A percentile compares a stretch with the other conserved stretches of the same genome.
These are phyloP conservation scores for Chloromyia formosa DNA, from an alignment of 2,888 invertebrate species.

Conservation along the genomic window DNA sequence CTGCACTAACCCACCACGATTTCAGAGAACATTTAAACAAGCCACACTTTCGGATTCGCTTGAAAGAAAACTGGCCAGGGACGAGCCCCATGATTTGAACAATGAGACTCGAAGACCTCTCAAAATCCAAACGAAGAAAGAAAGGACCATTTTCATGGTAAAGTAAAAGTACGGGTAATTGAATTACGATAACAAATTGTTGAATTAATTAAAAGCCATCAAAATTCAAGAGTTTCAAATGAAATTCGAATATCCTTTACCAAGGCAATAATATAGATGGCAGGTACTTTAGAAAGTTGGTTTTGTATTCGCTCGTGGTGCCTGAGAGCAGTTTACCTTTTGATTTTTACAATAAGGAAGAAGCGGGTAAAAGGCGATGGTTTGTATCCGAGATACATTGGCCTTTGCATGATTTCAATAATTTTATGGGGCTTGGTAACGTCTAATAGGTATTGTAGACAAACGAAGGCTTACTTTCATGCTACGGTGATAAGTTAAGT, in stretches of 20 bases:
- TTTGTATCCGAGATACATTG: no score
- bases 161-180: conserved; percentile 33
- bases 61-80: background rate
- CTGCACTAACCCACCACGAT: background rate
- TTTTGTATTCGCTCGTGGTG: background rate
- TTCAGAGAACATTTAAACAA: background rate
- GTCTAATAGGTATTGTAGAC: no score
- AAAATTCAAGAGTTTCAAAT: conserved; percentile 16
- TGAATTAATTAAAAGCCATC: conserved; percentile 43
- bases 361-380: no score
- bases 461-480: no score
- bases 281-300: background rate
- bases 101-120: no score
- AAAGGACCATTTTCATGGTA: background rate
- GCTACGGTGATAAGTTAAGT: no score
- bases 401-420: no score
- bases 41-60: background rate
- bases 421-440: no score
- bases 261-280: conserved; percentile 13
- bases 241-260: conserved; percentile 32
- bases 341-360: background rate
- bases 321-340: background rate
- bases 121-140: no score
- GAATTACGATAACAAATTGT: conserved; percentile 44
- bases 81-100: no score